A percentile compares a stretch with the other conserved stretches of the same genome.
Evolutionary conservation across 2,113 vertebrate genomes (phyloP).

Genomic region (Thalassarche chlororhynchos): DNA sequence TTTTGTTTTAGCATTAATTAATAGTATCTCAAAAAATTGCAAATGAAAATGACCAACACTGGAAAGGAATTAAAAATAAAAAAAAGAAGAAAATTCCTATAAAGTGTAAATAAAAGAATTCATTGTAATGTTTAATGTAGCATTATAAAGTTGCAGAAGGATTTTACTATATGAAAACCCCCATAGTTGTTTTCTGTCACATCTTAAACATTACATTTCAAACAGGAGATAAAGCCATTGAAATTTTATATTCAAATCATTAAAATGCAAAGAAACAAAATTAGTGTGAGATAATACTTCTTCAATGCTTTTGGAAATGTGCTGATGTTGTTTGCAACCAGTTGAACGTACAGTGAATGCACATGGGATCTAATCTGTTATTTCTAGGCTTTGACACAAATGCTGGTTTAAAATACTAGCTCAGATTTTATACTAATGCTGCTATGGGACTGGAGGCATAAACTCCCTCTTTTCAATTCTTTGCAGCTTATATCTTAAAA

Average conservation of each 20-base stretch:
- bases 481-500: not conserved
- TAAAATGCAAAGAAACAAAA: not conserved
- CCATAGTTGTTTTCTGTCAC: not conserved
- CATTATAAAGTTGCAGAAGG: not conserved
- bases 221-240: not conserved
- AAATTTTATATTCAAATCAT: not conserved
- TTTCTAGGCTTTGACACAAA: not conserved
- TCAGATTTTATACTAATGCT: not conserved
- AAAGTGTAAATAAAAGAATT: not conserved
- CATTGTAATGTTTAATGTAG: not conserved
- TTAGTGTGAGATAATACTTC: not conserved
- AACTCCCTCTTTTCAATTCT: not conserved
- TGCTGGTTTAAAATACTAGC: not conserved
- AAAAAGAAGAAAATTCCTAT: not conserved
- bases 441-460: not conserved
- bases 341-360: not conserved
- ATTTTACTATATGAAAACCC: not conserved
- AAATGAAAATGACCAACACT: not conserved
- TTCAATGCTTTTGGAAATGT: not conserved
- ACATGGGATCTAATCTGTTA: not conserved
- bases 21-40: not conserved
- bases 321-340: not conserved
- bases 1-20: not conserved
- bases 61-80: not conserved
- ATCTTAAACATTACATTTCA: not conserved